phyloP scores from a whole-genome alignment of 2,888 invertebrate species.

The Polietes domitor region DNA sequence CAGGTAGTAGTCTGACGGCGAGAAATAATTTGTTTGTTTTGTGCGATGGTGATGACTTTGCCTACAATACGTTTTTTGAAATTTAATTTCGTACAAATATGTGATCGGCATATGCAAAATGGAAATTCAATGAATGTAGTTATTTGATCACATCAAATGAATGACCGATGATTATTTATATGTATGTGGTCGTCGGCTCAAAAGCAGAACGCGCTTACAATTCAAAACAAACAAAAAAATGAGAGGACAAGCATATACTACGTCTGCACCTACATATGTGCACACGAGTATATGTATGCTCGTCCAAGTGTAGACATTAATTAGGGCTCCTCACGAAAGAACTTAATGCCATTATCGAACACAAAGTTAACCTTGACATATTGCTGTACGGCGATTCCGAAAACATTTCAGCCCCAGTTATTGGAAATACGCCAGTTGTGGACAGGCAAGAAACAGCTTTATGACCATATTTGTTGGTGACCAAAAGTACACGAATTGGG shows the following conservation, averaged over 20 bases:
- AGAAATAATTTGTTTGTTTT: slow-evolving; percentile 4
- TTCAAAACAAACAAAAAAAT: neutral
- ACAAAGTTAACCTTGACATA: too few species aligned
- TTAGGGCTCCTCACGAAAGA: too few species aligned
- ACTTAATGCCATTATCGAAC: too few species aligned
- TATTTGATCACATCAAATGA: slow-evolving; percentile 39
- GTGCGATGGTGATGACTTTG: slow-evolving; percentile 43
- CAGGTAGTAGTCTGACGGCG: neutral
- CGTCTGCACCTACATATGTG: neutral
- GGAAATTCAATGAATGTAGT: slow-evolving; percentile 46
- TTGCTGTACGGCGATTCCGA: too few species aligned
- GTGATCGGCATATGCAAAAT: slow-evolving; percentile 54
- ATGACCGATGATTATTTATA: slow-evolving; percentile 36
- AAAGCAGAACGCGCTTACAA: neutral
- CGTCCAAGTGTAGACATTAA: too few species aligned
- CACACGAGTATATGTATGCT: neutral
- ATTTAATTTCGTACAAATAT: slow-evolving; percentile 56
- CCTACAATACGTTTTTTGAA: slow-evolving; percentile 52
- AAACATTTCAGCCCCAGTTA: too few species aligned
- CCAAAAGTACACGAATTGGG: too few species aligned
- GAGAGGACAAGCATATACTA: neutral
- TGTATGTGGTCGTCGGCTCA: slow-evolving; percentile 10
- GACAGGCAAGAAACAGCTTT: too few species aligned
- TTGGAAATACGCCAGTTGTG: too few species aligned
- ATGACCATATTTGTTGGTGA: too few species aligned